These are phyloP conservation scores for Oncorhynchus tshawytscha DNA, from an alignment of 2,113 vertebrate species.

Conservation along the genomic window DNA sequence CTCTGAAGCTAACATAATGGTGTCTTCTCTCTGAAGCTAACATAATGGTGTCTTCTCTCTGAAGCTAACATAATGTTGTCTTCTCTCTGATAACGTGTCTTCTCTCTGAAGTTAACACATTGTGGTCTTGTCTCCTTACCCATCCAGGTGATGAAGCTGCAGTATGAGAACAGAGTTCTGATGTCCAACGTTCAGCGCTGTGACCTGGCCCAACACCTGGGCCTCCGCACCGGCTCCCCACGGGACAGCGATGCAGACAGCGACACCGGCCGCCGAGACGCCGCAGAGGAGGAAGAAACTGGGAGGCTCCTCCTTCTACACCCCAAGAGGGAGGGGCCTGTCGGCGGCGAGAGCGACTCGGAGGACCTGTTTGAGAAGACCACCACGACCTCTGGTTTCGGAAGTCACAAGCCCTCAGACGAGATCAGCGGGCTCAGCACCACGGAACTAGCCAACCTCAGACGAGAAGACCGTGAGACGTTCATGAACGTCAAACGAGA, in stretches of 20 bases:
- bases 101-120: no score
- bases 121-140: no score
- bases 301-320: constrained; percentile 75
- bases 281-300: constrained; percentile 81
- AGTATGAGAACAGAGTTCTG: constrained; percentile 93
- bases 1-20: no score
- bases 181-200: constrained; percentile 90
- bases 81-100: no score
- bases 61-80: no score
- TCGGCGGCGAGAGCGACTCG: constrained; percentile 93
- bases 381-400: constrained; percentile 80
- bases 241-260: constrained; percentile 87
- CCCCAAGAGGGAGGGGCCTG: constrained; percentile 89
- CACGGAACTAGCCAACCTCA: constrained; percentile 65
- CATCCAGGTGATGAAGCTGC: constrained; percentile 85
- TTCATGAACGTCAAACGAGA: constrained; percentile 81
- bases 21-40: no score
- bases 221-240: constrained; percentile 80
- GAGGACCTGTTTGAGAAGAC: constrained; percentile 93
- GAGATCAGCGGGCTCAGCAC: constrained; percentile 69
- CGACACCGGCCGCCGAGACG: constrained; percentile 79
- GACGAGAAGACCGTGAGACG: constrained; percentile 80
- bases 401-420: constrained; percentile 83
- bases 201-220: constrained; percentile 85
- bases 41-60: no score